Evolutionary conservation across 2,113 vertebrate genomes (phyloP).

Genomic region (Atrichornis clamosus): DNA sequence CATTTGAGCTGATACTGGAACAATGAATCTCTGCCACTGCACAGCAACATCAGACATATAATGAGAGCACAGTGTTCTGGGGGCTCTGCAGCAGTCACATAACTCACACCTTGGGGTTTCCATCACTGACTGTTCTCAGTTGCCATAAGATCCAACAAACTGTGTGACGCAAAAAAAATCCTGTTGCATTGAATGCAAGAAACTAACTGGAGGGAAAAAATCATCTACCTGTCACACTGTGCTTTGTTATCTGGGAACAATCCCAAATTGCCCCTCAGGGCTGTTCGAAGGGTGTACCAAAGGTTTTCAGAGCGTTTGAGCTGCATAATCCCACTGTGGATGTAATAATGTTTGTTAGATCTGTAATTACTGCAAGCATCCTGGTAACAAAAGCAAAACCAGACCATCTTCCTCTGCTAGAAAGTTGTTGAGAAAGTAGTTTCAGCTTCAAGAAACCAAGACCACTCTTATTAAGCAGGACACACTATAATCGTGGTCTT

Average conservation of each 20-base stretch:
- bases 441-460: not conserved
- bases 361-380: not conserved
- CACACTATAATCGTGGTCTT: not conserved
- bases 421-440: not conserved
- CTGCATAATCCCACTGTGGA: not conserved
- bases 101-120: not conserved
- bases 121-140: not conserved
- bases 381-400: not conserved
- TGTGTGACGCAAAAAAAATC: not conserved
- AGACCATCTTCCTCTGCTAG: not conserved
- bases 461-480: not conserved
- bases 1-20: not conserved
- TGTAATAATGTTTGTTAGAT: not conserved
- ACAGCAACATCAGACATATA: rapidly evolving
- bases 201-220: not conserved
- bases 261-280: not conserved
- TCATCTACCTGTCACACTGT: not conserved
- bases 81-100: not conserved
- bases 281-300: not conserved
- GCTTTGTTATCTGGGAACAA: not conserved
- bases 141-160: not conserved
- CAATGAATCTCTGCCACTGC: not conserved
- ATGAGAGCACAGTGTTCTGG: not conserved
- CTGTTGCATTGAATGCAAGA: not conserved
- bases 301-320: not conserved